Evolutionary conservation across 2,113 vertebrate genomes (phyloP).

Genomic region (Laticauda colubrina): DNA sequence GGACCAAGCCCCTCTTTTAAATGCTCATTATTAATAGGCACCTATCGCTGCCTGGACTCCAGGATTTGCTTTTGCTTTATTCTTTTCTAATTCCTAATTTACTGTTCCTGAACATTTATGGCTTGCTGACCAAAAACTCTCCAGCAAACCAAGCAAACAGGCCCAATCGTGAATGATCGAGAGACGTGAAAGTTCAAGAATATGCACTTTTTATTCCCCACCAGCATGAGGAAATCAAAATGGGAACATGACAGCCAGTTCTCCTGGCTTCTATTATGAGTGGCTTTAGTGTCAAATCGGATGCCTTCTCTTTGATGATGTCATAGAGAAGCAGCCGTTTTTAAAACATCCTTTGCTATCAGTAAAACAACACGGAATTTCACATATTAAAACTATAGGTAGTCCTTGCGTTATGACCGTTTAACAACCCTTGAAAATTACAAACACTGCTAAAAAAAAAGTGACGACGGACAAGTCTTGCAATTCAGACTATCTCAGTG

Average conservation of each 20-base stretch:
- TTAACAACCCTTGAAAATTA: background rate
- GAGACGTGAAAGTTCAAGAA: no score
- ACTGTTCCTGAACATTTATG: background rate
- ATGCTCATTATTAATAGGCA: background rate
- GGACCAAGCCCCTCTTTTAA: background rate
- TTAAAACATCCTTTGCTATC: constrained; percentile 33
- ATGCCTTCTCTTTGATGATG: background rate
- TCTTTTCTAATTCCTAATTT: background rate
- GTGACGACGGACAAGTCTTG: background rate
- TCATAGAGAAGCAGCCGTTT: background rate
- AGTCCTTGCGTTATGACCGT: background rate
- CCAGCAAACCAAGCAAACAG: background rate
- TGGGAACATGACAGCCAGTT: background rate
- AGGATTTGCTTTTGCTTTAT: background rate
- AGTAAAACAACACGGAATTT: constrained; percentile 63
- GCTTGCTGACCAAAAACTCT: background rate
- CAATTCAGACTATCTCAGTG: background rate
- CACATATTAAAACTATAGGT: constrained; percentile 31
- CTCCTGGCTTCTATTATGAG: background rate
- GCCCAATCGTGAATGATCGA: background rate
- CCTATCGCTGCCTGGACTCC: background rate
- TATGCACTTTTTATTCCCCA: background rate
- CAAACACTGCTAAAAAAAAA: background rate
- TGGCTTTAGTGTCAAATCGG: background rate
- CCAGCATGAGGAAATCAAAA: background rate